A percentile compares a stretch with the other conserved stretches of the same genome.
Evolutionary conservation across 35 echinoderm and acorn worm species (phyloP).

Genomic region (Lytechinus pictus): DNA sequence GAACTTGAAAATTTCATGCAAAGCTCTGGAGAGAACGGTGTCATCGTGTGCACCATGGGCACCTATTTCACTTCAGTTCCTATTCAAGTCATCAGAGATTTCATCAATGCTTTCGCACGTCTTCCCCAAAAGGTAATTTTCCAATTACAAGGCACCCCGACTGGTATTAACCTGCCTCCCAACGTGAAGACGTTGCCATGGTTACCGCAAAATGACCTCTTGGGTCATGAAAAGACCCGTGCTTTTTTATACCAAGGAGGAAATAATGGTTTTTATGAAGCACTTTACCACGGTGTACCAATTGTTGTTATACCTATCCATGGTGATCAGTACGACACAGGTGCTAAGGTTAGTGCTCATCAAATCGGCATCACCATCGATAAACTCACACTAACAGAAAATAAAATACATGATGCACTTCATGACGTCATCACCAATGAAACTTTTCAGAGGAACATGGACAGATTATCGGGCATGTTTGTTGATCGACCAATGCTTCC

Average conservation of each 20-base stretch:
- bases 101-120: neutral
- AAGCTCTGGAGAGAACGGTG: constrained; percentile 8
- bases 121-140: constrained; percentile 49
- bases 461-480: constrained; percentile 49
- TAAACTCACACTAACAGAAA: constrained; percentile 33
- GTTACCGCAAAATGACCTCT: constrained; percentile 58
- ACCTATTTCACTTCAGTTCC: constrained; percentile 37
- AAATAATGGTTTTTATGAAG: constrained; percentile 64
- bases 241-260: constrained; percentile 65
- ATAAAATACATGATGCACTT: neutral
- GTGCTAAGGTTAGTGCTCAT: constrained; percentile 35
- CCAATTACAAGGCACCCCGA: neutral
- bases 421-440: constrained; percentile 17
- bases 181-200: constrained; percentile 32
- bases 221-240: constrained; percentile 56
- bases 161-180: neutral
- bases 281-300: constrained; percentile 56
- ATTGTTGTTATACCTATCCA: constrained; percentile 65
- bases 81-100: neutral
- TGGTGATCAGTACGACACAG: constrained; percentile 65
- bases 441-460: constrained; percentile 14
- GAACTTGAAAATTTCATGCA: constrained; percentile 41
- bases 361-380: constrained; percentile 56
- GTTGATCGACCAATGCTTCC: constrained; percentile 53
- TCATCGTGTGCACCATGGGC: constrained; percentile 49